A percentile compares a stretch with the other conserved stretches of the same genome.
Evolutionary conservation across 2,888 invertebrate species (phyloP).

Genomic region (Quadroppia sp.): DNA sequence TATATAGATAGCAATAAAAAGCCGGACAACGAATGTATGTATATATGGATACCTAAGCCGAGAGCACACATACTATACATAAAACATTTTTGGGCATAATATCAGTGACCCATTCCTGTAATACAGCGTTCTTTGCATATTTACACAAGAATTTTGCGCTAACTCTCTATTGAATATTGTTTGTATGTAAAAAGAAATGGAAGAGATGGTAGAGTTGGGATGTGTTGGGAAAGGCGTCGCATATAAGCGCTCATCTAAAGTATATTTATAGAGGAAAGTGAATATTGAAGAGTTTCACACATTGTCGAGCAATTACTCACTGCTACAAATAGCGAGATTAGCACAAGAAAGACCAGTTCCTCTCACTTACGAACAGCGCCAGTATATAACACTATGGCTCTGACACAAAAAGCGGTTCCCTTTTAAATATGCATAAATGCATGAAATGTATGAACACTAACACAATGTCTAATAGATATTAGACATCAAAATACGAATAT

Average conservation of each 20-base stretch:
- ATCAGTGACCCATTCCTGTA: constrained; percentile 25
- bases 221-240: neutral
- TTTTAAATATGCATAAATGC: constrained; percentile 35
- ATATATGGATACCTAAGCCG: neutral
- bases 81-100: constrained; percentile 8
- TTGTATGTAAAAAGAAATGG: constrained; percentile 4
- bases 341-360: constrained; percentile 18
- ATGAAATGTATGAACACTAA: constrained; percentile 26
- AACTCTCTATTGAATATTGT: constrained; percentile 16
- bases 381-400: neutral
- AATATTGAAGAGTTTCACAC: constrained; percentile 28
- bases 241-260: constrained; percentile 17
- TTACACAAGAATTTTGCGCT: constrained; percentile 11
- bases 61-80: neutral
- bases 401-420: constrained; percentile 26
- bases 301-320: constrained; percentile 35
- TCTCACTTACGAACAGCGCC: neutral
- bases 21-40: neutral
- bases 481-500: constrained; percentile 17
- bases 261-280: constrained; percentile 30
- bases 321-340: constrained; percentile 31
- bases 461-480: neutral
- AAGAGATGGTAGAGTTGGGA: neutral
- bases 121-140: constrained; percentile 32
- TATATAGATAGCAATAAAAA: constrained; percentile 28